Evolutionary conservation across 2,888 invertebrate genomes (phyloP), one percentile per base, ranked within the genome.

Genomic region (Melieria picta): DNA sequence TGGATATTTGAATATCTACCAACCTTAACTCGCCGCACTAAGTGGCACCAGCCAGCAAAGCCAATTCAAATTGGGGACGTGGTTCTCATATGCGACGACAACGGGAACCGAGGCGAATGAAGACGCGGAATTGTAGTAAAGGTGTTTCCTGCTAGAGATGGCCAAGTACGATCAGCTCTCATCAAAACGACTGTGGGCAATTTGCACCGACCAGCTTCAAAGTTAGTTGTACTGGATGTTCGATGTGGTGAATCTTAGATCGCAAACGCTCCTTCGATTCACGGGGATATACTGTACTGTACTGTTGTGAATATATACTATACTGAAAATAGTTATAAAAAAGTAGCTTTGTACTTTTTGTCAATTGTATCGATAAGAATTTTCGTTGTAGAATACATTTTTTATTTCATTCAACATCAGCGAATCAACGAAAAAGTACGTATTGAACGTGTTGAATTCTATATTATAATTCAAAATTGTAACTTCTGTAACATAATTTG

Each of bases 1-100:
- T 62, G 62, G 62, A 57, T 13, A 46, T 16, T 46, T 11, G 62
- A 62, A 46, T 62, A 62, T 47, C 46, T 62, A 10, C 62, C 62
- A 45, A 47, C n/a, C 30, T 48, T 62, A 7, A 61, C 43, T n/a
- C 30, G 46, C 5, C 30, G 57, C 57, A 13, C 57, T 16, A 57
- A 16, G n/a, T 57, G 30, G 57, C 30, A 13, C n/a, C 57, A 13
- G 13, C 7, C 1, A 3, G 57, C n/a, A 11, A 10, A 7, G 11
- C 50, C 50, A 7, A 50, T 50, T 10, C 9, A 7, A 50, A 50
- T 50, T 50, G 50, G 50, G 7, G 50, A 50, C 57, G 57, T 57
- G 57, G 57, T 57, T 57, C n/a, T 57, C n/a, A 13, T 57, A 11
- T 57, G 13, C 57, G 57, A 57, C 2, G 57, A 57, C 57, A 57